Evolutionary conservation across 2,113 vertebrate species (phyloP).

Genomic region (Chamaea fasciata): DNA sequence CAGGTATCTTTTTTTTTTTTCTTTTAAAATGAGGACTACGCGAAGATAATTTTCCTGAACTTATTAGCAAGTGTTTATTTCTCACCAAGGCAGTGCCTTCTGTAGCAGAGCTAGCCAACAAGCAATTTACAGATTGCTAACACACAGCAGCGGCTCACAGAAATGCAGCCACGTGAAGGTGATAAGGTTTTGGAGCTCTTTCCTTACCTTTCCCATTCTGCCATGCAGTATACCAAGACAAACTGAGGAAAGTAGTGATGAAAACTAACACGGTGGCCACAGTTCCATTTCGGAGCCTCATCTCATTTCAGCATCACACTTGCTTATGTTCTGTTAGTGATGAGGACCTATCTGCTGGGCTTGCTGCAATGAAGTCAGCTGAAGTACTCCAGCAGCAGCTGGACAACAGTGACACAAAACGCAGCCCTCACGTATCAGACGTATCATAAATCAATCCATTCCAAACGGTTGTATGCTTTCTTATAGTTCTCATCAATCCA

Average conservation of each 20-base stretch:
- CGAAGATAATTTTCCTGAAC: background rate
- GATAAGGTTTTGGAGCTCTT: background rate
- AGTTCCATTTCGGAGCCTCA: conserved; percentile 99
- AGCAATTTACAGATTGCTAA: background rate
- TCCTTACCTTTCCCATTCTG: conserved; percentile 97
- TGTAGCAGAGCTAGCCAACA: background rate
- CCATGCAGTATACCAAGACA: conserved; percentile 98
- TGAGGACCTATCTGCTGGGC: background rate
- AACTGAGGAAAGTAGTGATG: conserved; percentile 94
- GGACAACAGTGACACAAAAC: background rate
- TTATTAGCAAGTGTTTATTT: background rate
- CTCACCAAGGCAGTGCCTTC: background rate
- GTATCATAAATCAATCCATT: conserved; percentile 7
- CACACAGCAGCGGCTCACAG: background rate
- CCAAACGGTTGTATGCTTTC: background rate
- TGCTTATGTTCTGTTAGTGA: conserved; percentile 51
- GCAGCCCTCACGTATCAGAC: conserved; percentile 39
- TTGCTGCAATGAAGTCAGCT: conserved; percentile 19
- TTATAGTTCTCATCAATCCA: background rate
- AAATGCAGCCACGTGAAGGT: rapidly evolving
- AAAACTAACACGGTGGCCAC: conserved; percentile 93
- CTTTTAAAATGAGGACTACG: background rate
- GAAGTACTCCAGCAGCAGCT: conserved; percentile 24
- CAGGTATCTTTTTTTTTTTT: background rate
- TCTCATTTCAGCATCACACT: conserved; percentile 97